Evolutionary conservation across 2,797 vertebrate species (phyloP).

Genomic region (Gymnothorax javanicus): DNA sequence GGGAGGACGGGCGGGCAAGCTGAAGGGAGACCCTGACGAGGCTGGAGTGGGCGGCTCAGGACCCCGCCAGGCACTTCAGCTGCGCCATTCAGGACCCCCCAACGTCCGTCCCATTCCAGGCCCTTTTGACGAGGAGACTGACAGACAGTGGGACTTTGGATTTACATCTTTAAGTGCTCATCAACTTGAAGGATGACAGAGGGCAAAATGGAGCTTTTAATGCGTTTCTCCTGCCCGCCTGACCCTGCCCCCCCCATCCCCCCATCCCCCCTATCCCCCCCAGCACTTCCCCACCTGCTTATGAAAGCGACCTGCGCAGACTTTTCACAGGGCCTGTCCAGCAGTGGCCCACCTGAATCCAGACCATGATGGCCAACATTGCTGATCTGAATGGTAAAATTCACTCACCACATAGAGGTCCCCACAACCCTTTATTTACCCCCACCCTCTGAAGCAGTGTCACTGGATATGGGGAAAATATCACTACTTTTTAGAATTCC

Average conservation of each 20-base stretch:
- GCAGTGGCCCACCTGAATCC: conserved; percentile 51
- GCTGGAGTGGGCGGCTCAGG: conserved; percentile 47
- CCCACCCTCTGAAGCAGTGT: not conserved
- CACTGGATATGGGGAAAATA: not conserved
- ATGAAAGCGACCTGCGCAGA: conserved; percentile 62
- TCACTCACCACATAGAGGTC: not conserved
- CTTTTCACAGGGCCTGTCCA: conserved; percentile 55
- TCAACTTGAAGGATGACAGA: conserved; percentile 77
- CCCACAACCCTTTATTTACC: not conserved
- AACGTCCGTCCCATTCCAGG: conserved; percentile 51
- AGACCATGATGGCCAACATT: conserved; percentile 56
- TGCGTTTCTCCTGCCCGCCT: conserved; percentile 58
- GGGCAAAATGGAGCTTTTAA: conserved; percentile 68
- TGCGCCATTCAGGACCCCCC: conserved; percentile 49
- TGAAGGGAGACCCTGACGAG: conserved; percentile 55
- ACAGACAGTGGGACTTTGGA: conserved; percentile 66
- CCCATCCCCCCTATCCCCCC: conserved; percentile 27
- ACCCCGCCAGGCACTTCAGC: conserved; percentile 49
- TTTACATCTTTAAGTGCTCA: conserved; percentile 69
- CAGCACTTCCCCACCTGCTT: conserved; percentile 62
- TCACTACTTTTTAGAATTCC: not conserved
- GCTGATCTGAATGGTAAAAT: not conserved
- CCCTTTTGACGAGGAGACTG: conserved; percentile 68
- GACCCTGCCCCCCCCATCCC: conserved; percentile 35
- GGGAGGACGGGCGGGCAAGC: conserved; percentile 39